Conservation (phyloP, 2,888 invertebrate genomes). For the Philonicus albiceps region DNA sequence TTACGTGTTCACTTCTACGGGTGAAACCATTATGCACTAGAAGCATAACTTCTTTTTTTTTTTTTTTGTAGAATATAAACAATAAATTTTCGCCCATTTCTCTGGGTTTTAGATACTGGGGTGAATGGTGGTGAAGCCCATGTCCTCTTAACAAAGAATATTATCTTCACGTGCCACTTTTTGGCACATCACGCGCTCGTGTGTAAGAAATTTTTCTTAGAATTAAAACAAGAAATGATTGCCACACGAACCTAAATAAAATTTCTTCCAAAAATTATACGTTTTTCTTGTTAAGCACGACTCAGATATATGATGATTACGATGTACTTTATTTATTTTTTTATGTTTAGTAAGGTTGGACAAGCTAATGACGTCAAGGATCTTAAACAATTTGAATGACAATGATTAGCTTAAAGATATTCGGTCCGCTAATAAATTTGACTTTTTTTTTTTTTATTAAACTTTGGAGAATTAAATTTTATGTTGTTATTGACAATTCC, state of each 20-base stretch:
- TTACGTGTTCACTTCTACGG: not conserved
- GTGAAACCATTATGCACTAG: not conserved
- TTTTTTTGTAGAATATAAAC: not conserved
- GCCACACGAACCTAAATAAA: not conserved
- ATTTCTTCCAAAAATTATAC: not conserved
- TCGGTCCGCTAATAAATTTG: not conserved
- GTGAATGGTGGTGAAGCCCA: not conserved
- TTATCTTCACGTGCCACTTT: not conserved
- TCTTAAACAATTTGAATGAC: not conserved
- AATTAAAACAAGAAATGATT: not conserved
- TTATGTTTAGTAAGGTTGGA: not conserved
- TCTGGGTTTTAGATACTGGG: not conserved
- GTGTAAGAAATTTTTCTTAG: not conserved
- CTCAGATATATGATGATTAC: not conserved
- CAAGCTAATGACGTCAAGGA: not conserved
- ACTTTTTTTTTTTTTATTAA: not conserved
- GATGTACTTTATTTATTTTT: not conserved
- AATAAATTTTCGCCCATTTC: not conserved
- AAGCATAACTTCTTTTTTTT: not conserved
- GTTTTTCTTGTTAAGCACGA: not conserved
- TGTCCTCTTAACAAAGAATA: not conserved
- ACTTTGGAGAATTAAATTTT: not conserved
- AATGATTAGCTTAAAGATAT: not conserved
- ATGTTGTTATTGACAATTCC: too few relatives aligned
- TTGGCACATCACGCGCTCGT: not conserved